Evolutionary conservation across 2,888 invertebrate species (phyloP).

Genomic region (Trichopoda pennipes): DNA sequence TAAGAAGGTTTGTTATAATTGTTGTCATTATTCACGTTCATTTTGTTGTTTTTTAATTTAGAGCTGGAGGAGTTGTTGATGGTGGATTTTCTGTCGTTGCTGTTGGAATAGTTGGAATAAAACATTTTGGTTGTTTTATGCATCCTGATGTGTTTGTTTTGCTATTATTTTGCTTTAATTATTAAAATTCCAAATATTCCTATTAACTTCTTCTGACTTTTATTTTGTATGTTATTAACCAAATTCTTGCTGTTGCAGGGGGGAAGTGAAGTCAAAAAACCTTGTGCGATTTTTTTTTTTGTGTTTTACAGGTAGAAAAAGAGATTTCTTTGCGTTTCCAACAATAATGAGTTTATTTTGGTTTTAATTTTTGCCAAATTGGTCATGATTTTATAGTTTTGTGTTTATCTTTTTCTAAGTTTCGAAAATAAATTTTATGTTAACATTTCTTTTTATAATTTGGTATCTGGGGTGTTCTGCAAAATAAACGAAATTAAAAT

Average conservation of each 20-base stretch:
- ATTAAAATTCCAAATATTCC: background rate
- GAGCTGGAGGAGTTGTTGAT: conserved; percentile 20
- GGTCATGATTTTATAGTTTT: conserved; percentile 60
- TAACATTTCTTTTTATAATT: conserved; percentile 34
- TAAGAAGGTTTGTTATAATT: conserved; percentile 32
- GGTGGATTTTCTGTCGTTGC: background rate
- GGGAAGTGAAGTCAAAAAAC: conserved; percentile 13
- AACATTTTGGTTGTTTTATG: conserved; percentile 50
- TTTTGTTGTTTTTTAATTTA: conserved; percentile 52
- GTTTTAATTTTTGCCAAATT: conserved; percentile 62
- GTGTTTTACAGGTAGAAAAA: conserved; percentile 8
- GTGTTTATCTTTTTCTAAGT: conserved; percentile 2
- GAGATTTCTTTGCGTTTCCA: conserved; percentile 23
- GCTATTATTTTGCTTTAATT: conserved; percentile 34
- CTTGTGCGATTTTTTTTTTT: conserved; percentile 46
- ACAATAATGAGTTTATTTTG: conserved; percentile 25
- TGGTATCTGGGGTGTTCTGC: conserved; percentile 1
- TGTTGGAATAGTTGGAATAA: conserved; percentile 19
- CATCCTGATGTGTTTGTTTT: conserved; percentile 54
- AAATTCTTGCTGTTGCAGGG: conserved; percentile 9
- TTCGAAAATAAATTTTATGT: conserved; percentile 35
- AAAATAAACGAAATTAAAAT: conserved; percentile 16
- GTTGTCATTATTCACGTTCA: conserved; percentile 11
- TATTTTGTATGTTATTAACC: conserved; percentile 16
- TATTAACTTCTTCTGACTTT: background rate